Evolutionary conservation across 2,888 invertebrate species (phyloP).

Genomic region (Epistrophe grossulariae): DNA sequence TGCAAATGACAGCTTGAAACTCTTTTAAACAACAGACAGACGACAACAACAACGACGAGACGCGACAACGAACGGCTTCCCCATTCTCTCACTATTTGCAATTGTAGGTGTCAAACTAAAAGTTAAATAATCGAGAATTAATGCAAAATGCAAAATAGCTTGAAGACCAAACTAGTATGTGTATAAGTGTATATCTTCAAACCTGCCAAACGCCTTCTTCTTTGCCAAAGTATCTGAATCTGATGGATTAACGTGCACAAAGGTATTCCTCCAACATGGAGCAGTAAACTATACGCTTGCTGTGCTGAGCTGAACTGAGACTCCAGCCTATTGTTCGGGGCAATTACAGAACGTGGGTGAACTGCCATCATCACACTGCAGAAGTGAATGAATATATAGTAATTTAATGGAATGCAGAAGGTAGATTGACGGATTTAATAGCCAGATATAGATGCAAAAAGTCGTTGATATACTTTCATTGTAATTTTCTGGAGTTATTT

Average conservation of each 20-base stretch:
- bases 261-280: conserved; percentile 20
- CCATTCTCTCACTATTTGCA: conserved; percentile 41
- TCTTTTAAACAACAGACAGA: conserved; percentile 38
- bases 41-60: neutral
- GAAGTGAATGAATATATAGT: conserved; percentile 39
- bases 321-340: conserved; percentile 31
- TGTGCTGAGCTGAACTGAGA: no score
- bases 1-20: conserved; percentile 39
- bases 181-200: conserved; percentile 1
- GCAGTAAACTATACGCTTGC: neutral
- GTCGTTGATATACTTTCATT: conserved; percentile 51
- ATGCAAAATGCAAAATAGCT: conserved; percentile 67
- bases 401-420: conserved; percentile 55
- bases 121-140: conserved; percentile 72
- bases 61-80: conserved; percentile 25
- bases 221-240: conserved; percentile 20
- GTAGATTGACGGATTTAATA: conserved; percentile 52
- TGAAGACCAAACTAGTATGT: conserved; percentile 22
- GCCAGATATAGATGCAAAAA: conserved; percentile 34
- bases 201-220: conserved; percentile 24
- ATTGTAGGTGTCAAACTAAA: conserved; percentile 71
- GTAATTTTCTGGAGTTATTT: conserved; percentile 12
- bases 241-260: conserved; percentile 42
- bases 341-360: conserved; percentile 67
- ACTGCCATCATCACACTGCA: conserved; percentile 49